Conservation (phyloP, 2,888 invertebrate species). For the Leucoptera coffeella region DNA sequence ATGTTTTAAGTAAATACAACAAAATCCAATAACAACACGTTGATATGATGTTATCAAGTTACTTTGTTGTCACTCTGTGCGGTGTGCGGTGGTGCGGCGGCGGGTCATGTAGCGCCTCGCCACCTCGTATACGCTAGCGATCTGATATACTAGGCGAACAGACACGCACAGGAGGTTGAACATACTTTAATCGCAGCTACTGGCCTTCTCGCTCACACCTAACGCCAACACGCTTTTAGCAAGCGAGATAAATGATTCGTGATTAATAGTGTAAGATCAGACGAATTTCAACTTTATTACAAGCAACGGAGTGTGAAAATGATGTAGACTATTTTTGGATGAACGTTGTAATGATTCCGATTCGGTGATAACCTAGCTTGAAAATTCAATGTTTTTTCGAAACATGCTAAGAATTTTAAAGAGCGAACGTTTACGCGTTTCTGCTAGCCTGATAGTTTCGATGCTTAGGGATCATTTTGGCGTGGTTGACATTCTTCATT, state of each 20-base stretch:
- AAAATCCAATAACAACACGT: too few species aligned
- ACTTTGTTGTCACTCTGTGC: too few species aligned
- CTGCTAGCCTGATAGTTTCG: constrained; percentile 32
- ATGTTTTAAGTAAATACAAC: too few species aligned
- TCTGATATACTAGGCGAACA: constrained; percentile 36
- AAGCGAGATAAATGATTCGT: not conserved
- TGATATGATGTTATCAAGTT: too few species aligned
- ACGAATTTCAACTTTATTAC: too few species aligned
- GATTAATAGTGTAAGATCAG: not conserved
- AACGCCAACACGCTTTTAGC: not conserved
- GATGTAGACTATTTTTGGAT: too few species aligned
- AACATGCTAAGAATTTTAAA: constrained; percentile 31
- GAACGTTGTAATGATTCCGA: too few species aligned
- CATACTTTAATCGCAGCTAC: constrained; percentile 12
- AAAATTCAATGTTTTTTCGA: constrained; percentile 24
- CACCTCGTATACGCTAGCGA: constrained; percentile 48
- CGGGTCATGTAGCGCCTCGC: constrained; percentile 38
- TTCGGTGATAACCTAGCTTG: too few species aligned
- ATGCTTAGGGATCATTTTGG: constrained; percentile 49
- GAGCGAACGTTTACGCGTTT: constrained; percentile 18
- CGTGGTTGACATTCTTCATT: constrained; percentile 28
- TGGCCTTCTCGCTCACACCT: constrained; percentile 17
- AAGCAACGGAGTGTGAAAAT: too few species aligned
- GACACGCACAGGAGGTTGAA: constrained; percentile 9
- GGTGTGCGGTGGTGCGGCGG: constrained; percentile 9